Base-by-base conservation (phyloP, 1,140 invertebrate genomes). In the Sitodiplosis mosellana region DNA sequence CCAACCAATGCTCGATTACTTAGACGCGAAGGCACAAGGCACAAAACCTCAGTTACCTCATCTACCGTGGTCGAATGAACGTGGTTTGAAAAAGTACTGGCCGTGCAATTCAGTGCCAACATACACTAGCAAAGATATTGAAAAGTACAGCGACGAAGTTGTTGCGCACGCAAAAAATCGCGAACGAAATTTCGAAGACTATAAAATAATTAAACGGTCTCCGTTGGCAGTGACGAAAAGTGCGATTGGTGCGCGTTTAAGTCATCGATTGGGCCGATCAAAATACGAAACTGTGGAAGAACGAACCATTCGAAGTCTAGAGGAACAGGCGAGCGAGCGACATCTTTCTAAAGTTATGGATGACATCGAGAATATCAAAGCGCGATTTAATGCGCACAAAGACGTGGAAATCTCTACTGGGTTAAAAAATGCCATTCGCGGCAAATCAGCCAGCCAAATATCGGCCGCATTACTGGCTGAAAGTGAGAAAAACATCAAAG, bases 1-100 rank as follows among this genome's bases (percentile, higher is more conserved):
- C 61, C 80, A 85, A 57, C 81, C 82, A 11, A 83, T 86, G 81
- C 76, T 87, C 49, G 82, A 86, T 57, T 85, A 84, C 54, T 74
- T 87, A 48, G 76, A 81, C 54, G 67, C 66, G 18, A 74, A 71
- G 59, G 68, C 58, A 54, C 67, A 54, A 67, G 71, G 47, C 45
- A 60, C 41, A 50, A 56, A 55, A 48, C 63, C 46, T 54, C 60
- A 34, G 67, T 70, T 50, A 59, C 80, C 80, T 37, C 75, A 78
- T 59, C 65, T 86, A 48, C 82, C 82, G 7, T 83, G 77, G 77
- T 73, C 74, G 2, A 80, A 83, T 56, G 79, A 83, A 56, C 68
- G 77, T 50, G 76, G 72, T 2, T 61, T 80, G 47, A 66, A 73
- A 46, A 70, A 74, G 54, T 80, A 59, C 47, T 65, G 70, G 50